phyloP scores from a whole-genome alignment of 2,888 invertebrate species.

The Xylota segnis region DNA sequence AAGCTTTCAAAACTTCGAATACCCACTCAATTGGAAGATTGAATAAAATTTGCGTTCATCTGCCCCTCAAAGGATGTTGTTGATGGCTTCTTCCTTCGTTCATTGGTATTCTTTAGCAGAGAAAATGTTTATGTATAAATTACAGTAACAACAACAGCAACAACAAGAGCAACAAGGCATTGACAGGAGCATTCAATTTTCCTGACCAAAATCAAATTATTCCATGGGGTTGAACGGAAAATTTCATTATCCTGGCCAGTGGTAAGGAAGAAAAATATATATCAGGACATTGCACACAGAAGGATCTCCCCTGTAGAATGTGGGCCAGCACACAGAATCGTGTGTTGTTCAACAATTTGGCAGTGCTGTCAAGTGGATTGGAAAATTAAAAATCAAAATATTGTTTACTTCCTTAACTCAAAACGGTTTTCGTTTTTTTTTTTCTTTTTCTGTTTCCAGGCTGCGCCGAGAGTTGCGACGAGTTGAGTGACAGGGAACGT shows the following conservation, averaged over 20 bases:
- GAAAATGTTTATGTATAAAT: slow-evolving; percentile 73
- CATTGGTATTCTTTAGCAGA: slow-evolving; percentile 52
- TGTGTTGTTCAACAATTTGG: slow-evolving; percentile 27
- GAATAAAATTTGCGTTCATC: slow-evolving; percentile 83
- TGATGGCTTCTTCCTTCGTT: slow-evolving; percentile 42
- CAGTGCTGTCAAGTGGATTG: slow-evolving; percentile 81
- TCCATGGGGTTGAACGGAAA: slow-evolving; percentile 78
- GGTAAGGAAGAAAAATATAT: slow-evolving; percentile 52
- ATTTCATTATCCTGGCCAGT: slow-evolving; percentile 76
- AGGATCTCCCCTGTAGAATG: slow-evolving; percentile 35
- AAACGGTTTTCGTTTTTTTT: slow-evolving; percentile 23
- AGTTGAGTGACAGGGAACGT: slow-evolving; percentile 69
- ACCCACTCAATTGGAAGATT: slow-evolving; percentile 84
- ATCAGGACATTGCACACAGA: slow-evolving; percentile 47
- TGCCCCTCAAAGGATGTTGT: slow-evolving; percentile 50
- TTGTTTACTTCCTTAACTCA: slow-evolving; percentile 75
- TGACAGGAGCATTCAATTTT: slow-evolving; percentile 77
- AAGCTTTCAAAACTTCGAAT: slow-evolving; percentile 76
- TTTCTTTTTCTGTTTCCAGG: slow-evolving; percentile 78
- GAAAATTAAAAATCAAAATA: slow-evolving; percentile 84
- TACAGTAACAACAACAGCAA: slow-evolving; percentile 60
- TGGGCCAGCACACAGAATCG: slow-evolving; percentile 34
- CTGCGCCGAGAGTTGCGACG: slow-evolving; percentile 79
- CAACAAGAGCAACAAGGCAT: slow-evolving; percentile 37
- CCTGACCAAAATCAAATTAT: slow-evolving; percentile 79